Evolutionary conservation across 2,113 vertebrate genomes (phyloP).

Genomic region (Carollia perspicillata): DNA sequence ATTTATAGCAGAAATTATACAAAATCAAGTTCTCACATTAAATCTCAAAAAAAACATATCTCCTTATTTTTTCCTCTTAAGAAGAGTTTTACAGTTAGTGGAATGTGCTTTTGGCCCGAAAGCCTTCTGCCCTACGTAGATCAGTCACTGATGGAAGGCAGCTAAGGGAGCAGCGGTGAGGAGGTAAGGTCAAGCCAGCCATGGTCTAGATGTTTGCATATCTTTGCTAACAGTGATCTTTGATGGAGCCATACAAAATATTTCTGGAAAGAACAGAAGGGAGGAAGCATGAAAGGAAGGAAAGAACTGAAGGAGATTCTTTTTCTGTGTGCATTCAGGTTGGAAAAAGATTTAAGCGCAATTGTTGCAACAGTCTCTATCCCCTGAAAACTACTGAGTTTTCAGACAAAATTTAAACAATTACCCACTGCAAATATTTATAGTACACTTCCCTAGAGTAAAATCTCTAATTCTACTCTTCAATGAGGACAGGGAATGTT

Average conservation of each 20-base stretch:
- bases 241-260: not conserved
- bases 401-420: not conserved
- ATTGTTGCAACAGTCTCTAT: not conserved
- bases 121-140: not conserved
- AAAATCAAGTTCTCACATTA: not conserved
- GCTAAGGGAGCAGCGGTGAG: not conserved
- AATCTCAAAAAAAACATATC: not conserved
- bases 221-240: not conserved
- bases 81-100: not conserved
- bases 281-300: not conserved
- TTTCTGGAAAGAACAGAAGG: not conserved
- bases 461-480: not conserved
- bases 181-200: not conserved
- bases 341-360: not conserved
- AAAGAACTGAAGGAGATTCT: not conserved
- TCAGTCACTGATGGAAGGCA: not conserved
- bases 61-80: not conserved
- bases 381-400: not conserved
- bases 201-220: not conserved
- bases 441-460: not conserved
- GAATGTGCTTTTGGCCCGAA: not conserved
- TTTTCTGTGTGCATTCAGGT: not conserved
- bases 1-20: not conserved
- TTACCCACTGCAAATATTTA: not conserved
- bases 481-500: not conserved